Evolutionary conservation across 2,113 vertebrate genomes (phyloP).

Genomic region (Empidonax alnorum): DNA sequence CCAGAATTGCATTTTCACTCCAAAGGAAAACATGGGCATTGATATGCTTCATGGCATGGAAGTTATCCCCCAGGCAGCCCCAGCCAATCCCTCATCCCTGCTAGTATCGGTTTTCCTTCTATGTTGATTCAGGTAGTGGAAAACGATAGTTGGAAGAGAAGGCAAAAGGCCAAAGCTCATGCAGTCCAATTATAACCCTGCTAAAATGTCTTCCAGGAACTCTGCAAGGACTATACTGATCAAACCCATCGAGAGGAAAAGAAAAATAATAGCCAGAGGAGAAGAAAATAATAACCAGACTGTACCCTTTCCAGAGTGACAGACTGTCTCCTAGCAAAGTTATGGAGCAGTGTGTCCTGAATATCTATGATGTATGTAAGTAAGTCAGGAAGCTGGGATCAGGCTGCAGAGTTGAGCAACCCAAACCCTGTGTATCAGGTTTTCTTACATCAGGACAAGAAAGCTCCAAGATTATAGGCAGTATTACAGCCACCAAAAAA

Average conservation of each 20-base stretch:
- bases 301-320: slow-evolving; percentile 67
- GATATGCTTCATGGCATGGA: not conserved
- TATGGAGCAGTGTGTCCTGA: slow-evolving; percentile 58
- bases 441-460: not conserved
- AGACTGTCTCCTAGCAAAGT: slow-evolving; percentile 64
- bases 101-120: not conserved
- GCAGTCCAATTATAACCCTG: not conserved
- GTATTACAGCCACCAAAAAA: not conserved
- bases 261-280: slow-evolving; percentile 67
- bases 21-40: not conserved
- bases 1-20: not conserved
- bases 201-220: not conserved
- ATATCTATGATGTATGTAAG: not conserved
- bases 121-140: not conserved
- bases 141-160: not conserved
- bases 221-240: not conserved
- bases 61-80: not conserved
- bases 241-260: slow-evolving; percentile 12
- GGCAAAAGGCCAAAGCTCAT: not conserved
- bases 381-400: not conserved
- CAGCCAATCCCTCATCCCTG: not conserved
- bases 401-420: not conserved
- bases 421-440: not conserved
- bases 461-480: not conserved
- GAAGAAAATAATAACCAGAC: slow-evolving; percentile 68